A percentile compares a stretch with the other conserved stretches of the same genome.
Conservation (phyloP, 35 echinoderm and acorn worm genomes). For the Holothuria glaberrima region DNA sequence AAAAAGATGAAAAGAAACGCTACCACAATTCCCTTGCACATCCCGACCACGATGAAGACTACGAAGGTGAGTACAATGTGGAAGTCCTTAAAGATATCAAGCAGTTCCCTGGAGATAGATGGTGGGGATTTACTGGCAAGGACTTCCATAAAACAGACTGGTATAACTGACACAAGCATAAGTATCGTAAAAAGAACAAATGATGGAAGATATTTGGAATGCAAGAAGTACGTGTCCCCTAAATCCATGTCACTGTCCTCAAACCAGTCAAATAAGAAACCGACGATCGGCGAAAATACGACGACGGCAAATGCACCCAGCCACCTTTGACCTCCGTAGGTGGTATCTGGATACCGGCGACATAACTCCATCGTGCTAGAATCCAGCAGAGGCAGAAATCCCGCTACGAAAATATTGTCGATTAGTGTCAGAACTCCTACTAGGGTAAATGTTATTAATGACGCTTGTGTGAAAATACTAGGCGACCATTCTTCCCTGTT, state of each 20-base stretch:
- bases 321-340: conserved; percentile 46
- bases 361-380: conserved; percentile 12
- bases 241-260: neutral
- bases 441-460: conserved; percentile 2
- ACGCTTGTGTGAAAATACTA: too few species aligned
- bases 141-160: neutral
- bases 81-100: neutral
- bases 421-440: neutral
- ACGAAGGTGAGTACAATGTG: conserved; percentile 26
- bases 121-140: neutral
- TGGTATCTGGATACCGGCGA: neutral
- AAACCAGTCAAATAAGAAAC: conserved; percentile 21
- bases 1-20: conserved; percentile 70
- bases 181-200: conserved; percentile 12
- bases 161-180: neutral
- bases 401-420: conserved; percentile 19
- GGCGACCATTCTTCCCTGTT: too few species aligned
- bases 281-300: neutral
- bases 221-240: conserved; percentile 28
- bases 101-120: neutral
- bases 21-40: conserved; percentile 24
- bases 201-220: conserved; percentile 23
- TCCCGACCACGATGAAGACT: conserved; percentile 32
- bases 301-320: conserved; percentile 38
- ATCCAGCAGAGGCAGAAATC: conserved; percentile 33